Evolutionary conservation across 64 coral and sea anemone species (phyloP), one percentile per base, ranked within the genome.

Genomic region (Montipora capricornis): DNA sequence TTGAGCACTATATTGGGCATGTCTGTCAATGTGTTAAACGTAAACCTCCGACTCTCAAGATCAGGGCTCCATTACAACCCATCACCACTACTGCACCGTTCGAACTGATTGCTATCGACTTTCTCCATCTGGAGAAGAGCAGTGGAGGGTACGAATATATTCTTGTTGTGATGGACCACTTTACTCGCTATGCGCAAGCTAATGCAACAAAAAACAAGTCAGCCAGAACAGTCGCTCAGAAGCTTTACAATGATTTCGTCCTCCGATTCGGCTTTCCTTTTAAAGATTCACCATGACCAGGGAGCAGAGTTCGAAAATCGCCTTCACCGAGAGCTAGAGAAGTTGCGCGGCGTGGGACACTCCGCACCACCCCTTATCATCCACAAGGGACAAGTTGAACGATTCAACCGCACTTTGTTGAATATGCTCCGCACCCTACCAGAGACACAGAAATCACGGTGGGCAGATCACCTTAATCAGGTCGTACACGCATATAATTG

Each of bases 391-490:
- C 53, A 57, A 57, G 53, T 4, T 57, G 0, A 57, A 11, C 53
- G 53, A 57, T 57, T 57, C 53, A 57, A 57, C 53, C 4, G 53
- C 6, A 57, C 53, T 8, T 11, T 57, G 6, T 51, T 87, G n/a
- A 22, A 53, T 8, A 92, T 93, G 82, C 83, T 93, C 20, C 71
- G 75, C 8, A 68, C 91, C 76, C 47, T 93, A 5, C 83, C 82
- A 19, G 83, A 87, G 44, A 51, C 44, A 20, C 76, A 93, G 91
- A 93, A 87, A 80, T 87, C 83, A 47, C 75, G 83, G 24, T 87
- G 91, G 91, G 74, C 73, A 79, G 53, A 57, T 8, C 53, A 57
- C 53, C 11, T 57, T 6, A 57, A 57, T 11, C 1, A 57, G 6
- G 53, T 57, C 6, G 53, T 57, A 57, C 53, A 4, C 53, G 53